Conservation (phyloP, 2,797 vertebrate species). For the Hyperoplus lanceolatus region DNA sequence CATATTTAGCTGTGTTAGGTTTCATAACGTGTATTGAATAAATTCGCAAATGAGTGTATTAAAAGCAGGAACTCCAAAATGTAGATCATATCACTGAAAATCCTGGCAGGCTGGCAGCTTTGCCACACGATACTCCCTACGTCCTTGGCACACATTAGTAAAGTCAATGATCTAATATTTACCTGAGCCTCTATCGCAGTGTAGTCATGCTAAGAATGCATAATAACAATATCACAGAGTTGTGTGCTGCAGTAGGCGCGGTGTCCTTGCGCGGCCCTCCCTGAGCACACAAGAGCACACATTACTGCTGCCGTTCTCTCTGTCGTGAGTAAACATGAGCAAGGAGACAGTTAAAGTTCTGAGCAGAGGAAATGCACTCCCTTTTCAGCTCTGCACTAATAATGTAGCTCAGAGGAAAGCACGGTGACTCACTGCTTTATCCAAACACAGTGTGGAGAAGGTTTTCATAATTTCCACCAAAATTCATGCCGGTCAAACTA, state of each 20-base stretch:
- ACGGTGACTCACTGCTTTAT: conserved; percentile 44
- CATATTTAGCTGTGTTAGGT: neutral
- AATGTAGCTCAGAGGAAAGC: conserved; percentile 40
- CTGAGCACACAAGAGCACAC: conserved; percentile 78
- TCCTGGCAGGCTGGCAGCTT: neutral
- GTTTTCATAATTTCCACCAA: conserved; percentile 29
- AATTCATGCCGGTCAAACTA: conserved; percentile 16
- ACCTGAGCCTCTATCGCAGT: conserved; percentile 27
- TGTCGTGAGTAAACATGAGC: conserved; percentile 75
- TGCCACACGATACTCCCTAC: conserved; percentile 24
- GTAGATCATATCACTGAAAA: neutral
- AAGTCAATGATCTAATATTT: conserved; percentile 55
- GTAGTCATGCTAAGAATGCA: neutral
- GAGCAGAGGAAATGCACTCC: conserved; percentile 34
- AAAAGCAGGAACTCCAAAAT: neutral
- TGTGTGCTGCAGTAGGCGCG: conserved; percentile 66
- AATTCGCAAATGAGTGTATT: neutral
- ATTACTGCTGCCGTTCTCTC: conserved; percentile 53
- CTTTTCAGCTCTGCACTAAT: conserved; percentile 34
- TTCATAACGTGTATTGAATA: neutral
- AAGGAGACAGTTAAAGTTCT: conserved; percentile 55
- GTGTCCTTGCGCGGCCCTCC: conserved; percentile 73
- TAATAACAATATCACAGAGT: conserved; percentile 8
- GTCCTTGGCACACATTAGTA: conserved; percentile 39
- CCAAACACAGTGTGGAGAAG: conserved; percentile 7